Evolutionary conservation across 2,888 invertebrate species (phyloP), one percentile per base, ranked within the genome.

Genomic region (Phengaris arion): DNA sequence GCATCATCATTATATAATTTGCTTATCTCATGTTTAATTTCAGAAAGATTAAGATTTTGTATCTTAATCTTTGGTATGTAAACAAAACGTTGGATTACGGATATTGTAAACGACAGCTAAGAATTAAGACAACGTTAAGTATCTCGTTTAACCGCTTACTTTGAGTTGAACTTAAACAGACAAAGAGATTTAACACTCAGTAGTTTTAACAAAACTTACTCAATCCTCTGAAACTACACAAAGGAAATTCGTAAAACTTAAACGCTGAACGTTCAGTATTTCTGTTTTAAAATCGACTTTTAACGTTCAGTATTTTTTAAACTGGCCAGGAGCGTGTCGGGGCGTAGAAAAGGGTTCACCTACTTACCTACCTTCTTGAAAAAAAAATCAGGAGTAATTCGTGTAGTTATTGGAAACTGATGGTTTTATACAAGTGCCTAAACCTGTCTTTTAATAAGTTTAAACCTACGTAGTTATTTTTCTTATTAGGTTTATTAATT

Each of bases 141-240:
- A 64, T 10, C 52, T 12, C 35, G 35, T 12, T 64, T 64, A 64
- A 64, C 64, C 13, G 64, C 64, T 45, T 12, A 52, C 52, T 52
- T 64, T 12, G 35, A 64, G 64, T 64, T 6, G 10, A 64, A 64
- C 12, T 35, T 64, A 35, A 15, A 64, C 64, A 64, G 64, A 64
- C 64, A 64, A 64, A 64, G 64, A 64, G 64, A 64, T 64, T 64
- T 64, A 64, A 64, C 35, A 64, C 35, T 64, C 64, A 64, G 35
- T 64, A 64, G 64, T 64, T 64, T 64, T 45, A 64, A 64, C 64
- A 45, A 64, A 64, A 64, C 64, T 64, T 13, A 45, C 64, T 64
- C 45, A 64, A 64, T 64, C 64, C 64, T 64, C 35, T 64, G 64
- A 64, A 64, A 64, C 64, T 64, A 64, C 64, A 64, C 64, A 64